phyloP scores from a whole-genome alignment of 2,888 invertebrate genomes.

The Mythimna lalbum region DNA sequence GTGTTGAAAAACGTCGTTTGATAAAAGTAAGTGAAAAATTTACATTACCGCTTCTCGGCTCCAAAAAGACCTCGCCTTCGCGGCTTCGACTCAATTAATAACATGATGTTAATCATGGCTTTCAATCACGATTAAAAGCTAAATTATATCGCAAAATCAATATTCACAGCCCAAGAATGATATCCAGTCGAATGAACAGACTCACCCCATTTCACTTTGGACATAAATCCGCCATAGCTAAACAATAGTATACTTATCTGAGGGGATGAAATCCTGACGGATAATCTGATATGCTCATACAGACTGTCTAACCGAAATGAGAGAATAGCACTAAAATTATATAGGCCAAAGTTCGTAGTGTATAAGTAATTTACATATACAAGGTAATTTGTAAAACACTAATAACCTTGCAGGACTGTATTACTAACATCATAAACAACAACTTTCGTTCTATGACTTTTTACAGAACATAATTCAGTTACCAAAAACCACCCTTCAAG shows the following conservation, averaged over 20 bases:
- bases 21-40: too few relatives aligned
- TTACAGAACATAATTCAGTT: too few relatives aligned
- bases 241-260: slow-evolving; percentile 7
- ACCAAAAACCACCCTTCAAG: too few relatives aligned
- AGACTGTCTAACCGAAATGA: neutral
- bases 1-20: too few relatives aligned
- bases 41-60: too few relatives aligned
- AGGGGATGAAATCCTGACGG: neutral
- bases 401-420: too few relatives aligned
- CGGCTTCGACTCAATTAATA: neutral
- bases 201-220: neutral
- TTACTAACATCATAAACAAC: too few relatives aligned
- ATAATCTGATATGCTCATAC: neutral
- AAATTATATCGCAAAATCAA: slow-evolving; percentile 12
- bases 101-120: neutral
- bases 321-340: neutral
- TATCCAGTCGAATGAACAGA: slow-evolving; percentile 4
- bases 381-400: too few relatives aligned
- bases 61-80: too few relatives aligned
- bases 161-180: neutral
- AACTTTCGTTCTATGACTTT: too few relatives aligned
- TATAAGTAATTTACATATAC: too few relatives aligned
- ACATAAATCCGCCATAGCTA: neutral
- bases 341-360: neutral
- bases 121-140: neutral